Evolutionary conservation across 2,113 vertebrate genomes (phyloP).

Genomic region (Coryphaenoides rupestris): DNA sequence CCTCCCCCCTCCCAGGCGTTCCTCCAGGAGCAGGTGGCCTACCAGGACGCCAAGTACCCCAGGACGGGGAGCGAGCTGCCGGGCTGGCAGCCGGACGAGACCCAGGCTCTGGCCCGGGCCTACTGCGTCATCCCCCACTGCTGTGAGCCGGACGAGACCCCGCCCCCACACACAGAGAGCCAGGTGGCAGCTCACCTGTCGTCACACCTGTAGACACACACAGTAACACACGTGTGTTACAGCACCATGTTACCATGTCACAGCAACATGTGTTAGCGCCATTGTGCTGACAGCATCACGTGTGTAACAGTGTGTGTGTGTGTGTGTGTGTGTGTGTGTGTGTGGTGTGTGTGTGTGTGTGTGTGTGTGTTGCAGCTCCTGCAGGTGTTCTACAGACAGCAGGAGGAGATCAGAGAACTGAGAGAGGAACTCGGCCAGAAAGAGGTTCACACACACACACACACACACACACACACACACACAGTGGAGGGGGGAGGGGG

Average conservation of each 20-base stretch:
- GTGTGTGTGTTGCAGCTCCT: conserved; percentile 73
- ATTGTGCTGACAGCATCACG: too few relatives aligned
- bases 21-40: conserved; percentile 48
- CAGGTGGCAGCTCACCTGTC: conserved; percentile 45
- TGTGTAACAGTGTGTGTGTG: background rate
- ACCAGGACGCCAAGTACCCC: conserved; percentile 54
- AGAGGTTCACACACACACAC: conserved; percentile 51
- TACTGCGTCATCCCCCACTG: conserved; percentile 51
- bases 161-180: conserved; percentile 37
- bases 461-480: too few relatives aligned
- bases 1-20: conserved; percentile 27
- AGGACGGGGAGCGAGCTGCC: conserved; percentile 52
- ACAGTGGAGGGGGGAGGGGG: too few relatives aligned
- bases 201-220: too few relatives aligned
- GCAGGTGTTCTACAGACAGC: conserved; percentile 83
- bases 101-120: conserved; percentile 46
- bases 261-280: too few relatives aligned
- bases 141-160: conserved; percentile 51
- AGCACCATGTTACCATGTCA: too few relatives aligned
- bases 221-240: too few relatives aligned
- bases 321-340: background rate
- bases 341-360: conserved; percentile 1
- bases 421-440: conserved; percentile 75
- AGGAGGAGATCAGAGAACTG: conserved; percentile 83
- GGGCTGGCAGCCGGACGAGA: conserved; percentile 70